These are phyloP conservation scores for Crematogaster levior DNA, from an alignment of 2,888 invertebrate species.

Conservation along the genomic window DNA sequence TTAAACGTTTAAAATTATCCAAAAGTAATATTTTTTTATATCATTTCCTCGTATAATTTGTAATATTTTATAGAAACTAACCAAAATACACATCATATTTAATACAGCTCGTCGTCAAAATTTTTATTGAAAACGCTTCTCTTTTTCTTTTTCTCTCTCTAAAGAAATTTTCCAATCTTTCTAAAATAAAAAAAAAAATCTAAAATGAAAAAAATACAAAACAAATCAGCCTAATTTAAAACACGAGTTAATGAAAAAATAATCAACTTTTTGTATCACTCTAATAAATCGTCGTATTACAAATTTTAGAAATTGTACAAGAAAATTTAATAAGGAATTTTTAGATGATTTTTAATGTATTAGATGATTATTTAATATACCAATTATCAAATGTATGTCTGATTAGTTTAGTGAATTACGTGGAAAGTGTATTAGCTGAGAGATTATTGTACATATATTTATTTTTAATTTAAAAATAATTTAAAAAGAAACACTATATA, in stretches of 20 bases:
- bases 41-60: neutral
- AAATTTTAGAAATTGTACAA: neutral
- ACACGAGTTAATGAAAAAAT: neutral
- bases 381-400: neutral
- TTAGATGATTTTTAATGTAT: neutral
- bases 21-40: no score
- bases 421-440: neutral
- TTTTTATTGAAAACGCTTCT: neutral
- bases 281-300: neutral
- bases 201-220: no score
- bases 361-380: no score
- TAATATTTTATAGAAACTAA: neutral
- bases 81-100: neutral
- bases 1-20: no score
- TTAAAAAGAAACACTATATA: neutral
- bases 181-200: no score
- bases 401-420: neutral
- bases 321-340: neutral
- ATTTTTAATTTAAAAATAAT: neutral
- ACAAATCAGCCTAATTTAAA: neutral
- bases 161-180: neutral
- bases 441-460: neutral
- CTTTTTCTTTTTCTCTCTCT: no score
- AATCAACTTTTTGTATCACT: neutral
- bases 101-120: neutral